Evolutionary conservation across 2,888 invertebrate genomes (phyloP), one percentile per base, ranked within the genome.

Genomic region (Eristalis intricaria): DNA sequence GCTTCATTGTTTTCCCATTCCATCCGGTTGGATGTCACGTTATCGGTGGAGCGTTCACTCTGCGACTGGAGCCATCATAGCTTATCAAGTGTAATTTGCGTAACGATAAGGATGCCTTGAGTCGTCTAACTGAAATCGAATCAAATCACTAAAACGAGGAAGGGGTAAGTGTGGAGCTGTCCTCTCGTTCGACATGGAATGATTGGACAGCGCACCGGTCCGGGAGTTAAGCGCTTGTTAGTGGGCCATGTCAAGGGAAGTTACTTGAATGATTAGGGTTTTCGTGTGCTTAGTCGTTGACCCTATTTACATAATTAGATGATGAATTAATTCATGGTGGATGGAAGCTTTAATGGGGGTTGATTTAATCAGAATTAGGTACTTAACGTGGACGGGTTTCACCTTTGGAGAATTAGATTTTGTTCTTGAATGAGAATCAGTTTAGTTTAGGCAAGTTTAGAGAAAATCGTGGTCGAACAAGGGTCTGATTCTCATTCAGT

Each of bases 81-180:
- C 71, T 69, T 86, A 78, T 86, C 74, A 74, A 65, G 69, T 64
- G 64, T 58, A 86, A 82, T 82, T 86, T 82, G 78, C 78, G 70
- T 70, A 82, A 82, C 82, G 85, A 82, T 74, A 78, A 82, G 65
- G 74, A 82, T 23, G 65, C 70, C 60, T 64, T 70, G 43, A 70
- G 60, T n/a, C 65, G 73, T 74, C 68, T 65, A 65, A 58, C 60
- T 73, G 64, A 82, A 78, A 78, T 82, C 69, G 78, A 74, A 86
- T 74, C 50, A 69, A 43, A 26, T 65, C 58, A 69, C 15, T 60
- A 65, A 58, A 50, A n/a, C 11, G 19, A 56, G 23, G 38, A 58
- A 65, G n/a, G 64, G 50, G 56, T 75, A 74, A 19, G 32, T 63
- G 61, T 60, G 58, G 8, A 38, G 61, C 13, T 29, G 60, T 26